Conservation (phyloP, 2,113 vertebrate genomes). For the Planiliza haematocheilus region DNA sequence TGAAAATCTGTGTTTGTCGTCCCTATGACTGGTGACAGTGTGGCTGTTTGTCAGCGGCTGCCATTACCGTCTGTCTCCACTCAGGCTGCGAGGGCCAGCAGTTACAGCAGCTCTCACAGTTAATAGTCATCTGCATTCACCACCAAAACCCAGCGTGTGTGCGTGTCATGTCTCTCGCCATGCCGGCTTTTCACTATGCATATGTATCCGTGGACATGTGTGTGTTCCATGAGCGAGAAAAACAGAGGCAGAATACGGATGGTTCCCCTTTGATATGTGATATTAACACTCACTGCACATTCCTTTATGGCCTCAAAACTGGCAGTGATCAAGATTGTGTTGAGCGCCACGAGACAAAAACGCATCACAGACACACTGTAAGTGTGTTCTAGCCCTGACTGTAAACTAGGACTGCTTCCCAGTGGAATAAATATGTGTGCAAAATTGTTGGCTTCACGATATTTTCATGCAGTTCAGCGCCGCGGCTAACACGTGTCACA, state of each 20-base stretch:
- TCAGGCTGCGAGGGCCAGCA: slow-evolving; percentile 9
- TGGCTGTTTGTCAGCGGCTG: slow-evolving; percentile 40
- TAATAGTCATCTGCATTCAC: slow-evolving; percentile 46
- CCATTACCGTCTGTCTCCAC: slow-evolving; percentile 28
- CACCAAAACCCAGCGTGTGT: not conserved
- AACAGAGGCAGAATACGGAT: not conserved
- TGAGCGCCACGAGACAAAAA: slow-evolving; percentile 22
- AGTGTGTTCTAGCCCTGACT: slow-evolving; percentile 22
- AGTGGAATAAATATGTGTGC: slow-evolving; percentile 23
- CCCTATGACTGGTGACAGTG: slow-evolving; percentile 49
- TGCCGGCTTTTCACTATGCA: slow-evolving; percentile 7
- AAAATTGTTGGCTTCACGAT: not conserved
- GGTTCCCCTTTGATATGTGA: slow-evolving; percentile 31
- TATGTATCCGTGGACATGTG: not conserved
- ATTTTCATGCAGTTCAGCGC: slow-evolving; percentile 18
- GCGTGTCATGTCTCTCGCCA: not conserved
- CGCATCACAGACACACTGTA: slow-evolving; percentile 21
- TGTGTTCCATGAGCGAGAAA: not conserved
- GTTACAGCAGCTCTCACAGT: slow-evolving; percentile 31
- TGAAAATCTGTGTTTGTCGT: slow-evolving; percentile 54
- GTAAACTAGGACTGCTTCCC: slow-evolving; percentile 36
- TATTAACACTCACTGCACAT: slow-evolving; percentile 12
- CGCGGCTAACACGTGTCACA: slow-evolving; percentile 5
- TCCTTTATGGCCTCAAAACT: slow-evolving; percentile 27
- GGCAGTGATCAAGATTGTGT: slow-evolving; percentile 27